Evolutionary conservation across 2,113 vertebrate species (phyloP).

Genomic region (Ibidorhyncha struthersii): DNA sequence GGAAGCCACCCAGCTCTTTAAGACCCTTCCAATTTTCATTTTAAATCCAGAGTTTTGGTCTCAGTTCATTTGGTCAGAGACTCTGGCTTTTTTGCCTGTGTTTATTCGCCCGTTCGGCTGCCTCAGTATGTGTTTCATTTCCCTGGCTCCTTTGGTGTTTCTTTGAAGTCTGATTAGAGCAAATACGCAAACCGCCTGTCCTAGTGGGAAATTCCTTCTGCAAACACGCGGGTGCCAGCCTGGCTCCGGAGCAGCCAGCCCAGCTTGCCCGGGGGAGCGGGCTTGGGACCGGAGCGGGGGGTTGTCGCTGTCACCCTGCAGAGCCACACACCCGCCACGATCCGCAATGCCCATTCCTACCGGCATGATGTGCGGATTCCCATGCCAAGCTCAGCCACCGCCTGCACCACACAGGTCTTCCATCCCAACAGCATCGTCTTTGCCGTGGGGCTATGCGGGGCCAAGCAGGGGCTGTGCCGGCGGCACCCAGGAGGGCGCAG

Average conservation of each 20-base stretch:
- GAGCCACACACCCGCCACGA: not conserved
- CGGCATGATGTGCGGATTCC: accelerated
- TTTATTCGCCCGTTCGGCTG: not conserved
- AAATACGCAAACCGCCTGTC: not conserved
- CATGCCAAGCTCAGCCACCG: accelerated
- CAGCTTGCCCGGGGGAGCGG: not conserved
- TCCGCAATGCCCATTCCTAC: not conserved
- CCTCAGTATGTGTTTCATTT: slow-evolving; percentile 22
- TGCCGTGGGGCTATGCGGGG: accelerated
- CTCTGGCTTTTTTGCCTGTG: not conserved
- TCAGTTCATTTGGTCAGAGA: not conserved
- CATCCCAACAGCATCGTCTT: not conserved
- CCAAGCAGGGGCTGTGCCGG: not conserved
- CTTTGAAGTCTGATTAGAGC: slow-evolving; percentile 55
- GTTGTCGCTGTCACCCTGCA: not conserved
- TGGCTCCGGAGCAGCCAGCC: not conserved
- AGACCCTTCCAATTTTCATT: not conserved
- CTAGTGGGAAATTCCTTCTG: slow-evolving; percentile 11
- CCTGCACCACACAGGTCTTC: not conserved
- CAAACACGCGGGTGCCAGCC: not conserved
- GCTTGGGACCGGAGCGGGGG: accelerated
- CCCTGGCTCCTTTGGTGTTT: not conserved
- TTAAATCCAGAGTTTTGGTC: not conserved
- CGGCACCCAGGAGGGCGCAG: not conserved
- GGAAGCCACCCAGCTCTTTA: not conserved